Evolutionary conservation across 2,797 vertebrate genomes (phyloP).

Genomic region (Arvicola amphibius): DNA sequence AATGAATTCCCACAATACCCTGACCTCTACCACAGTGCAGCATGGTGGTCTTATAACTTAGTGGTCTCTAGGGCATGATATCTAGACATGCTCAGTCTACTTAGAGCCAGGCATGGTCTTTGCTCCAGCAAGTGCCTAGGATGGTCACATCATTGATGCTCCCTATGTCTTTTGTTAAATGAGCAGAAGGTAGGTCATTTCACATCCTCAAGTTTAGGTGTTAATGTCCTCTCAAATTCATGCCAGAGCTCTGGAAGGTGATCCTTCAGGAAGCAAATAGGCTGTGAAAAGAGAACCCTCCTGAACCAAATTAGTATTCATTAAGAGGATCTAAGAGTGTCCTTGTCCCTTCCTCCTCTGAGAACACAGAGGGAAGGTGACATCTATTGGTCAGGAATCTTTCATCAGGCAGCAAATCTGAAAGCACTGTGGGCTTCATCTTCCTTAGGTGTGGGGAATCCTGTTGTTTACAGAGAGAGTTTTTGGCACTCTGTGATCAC

Average conservation of each 20-base stretch:
- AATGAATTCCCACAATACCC: no score
- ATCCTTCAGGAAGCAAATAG: not conserved
- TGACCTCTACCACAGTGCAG: not conserved
- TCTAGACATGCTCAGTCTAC: accelerated
- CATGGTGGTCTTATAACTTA: accelerated
- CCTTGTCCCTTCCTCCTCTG: not conserved
- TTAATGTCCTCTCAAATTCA: not conserved
- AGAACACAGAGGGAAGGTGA: not conserved
- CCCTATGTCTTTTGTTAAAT: no score
- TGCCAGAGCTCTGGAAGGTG: not conserved
- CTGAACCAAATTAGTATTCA: no score
- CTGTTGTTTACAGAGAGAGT: not conserved
- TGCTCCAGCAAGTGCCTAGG: not conserved
- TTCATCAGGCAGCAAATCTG: not conserved
- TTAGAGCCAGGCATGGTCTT: no score
- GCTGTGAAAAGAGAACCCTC: no score
- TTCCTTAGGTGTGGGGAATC: not conserved
- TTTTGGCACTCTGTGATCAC: not conserved
- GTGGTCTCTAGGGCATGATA: not conserved
- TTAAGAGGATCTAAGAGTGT: not conserved
- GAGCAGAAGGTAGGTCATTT: not conserved
- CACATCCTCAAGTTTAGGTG: not conserved
- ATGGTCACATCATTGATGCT: no score
- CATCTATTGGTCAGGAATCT: not conserved
- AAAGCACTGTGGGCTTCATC: not conserved